Conservation (phyloP, 1,140 invertebrate genomes). For the Alviniconcha marisindica region DNA sequence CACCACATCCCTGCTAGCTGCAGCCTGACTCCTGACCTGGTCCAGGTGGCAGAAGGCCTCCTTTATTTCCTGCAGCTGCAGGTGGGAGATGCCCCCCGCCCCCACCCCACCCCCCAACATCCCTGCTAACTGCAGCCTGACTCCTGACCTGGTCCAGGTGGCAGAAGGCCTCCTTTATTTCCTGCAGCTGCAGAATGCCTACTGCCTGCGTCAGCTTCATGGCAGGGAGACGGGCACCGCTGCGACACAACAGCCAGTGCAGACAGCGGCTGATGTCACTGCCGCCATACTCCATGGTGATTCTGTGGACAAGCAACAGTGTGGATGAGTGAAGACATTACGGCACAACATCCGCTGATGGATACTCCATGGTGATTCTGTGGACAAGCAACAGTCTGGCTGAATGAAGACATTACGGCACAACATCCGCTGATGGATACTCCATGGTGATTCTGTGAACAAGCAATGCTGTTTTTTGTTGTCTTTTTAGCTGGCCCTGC, state of each 20-base stretch:
- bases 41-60: slow-evolving; percentile 94
- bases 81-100: too few relatives aligned
- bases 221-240: slow-evolving; percentile 90
- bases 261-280: slow-evolving; percentile 92
- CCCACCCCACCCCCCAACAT: too few relatives aligned
- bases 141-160: slow-evolving; percentile 88
- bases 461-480: too few relatives aligned
- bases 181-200: slow-evolving; percentile 82
- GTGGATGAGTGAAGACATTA: not conserved
- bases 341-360: not conserved
- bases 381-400: not conserved
- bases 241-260: slow-evolving; percentile 90
- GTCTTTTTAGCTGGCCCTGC: too few relatives aligned
- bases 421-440: slow-evolving; percentile 77
- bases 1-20: too few relatives aligned
- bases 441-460: slow-evolving; percentile 83
- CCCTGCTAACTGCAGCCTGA: too few relatives aligned
- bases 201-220: slow-evolving; percentile 81
- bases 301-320: slow-evolving; percentile 73
- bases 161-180: slow-evolving; percentile 93
- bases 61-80: slow-evolving; percentile 89
- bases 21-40: slow-evolving; percentile 81
- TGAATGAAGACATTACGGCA: too few relatives aligned
- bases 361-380: slow-evolving; percentile 85
- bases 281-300: slow-evolving; percentile 90